Percentiles rank a stretch among this genome's conserved stretches.
Conservation (phyloP, 2,888 invertebrate species). For the Beris chalybata region DNA sequence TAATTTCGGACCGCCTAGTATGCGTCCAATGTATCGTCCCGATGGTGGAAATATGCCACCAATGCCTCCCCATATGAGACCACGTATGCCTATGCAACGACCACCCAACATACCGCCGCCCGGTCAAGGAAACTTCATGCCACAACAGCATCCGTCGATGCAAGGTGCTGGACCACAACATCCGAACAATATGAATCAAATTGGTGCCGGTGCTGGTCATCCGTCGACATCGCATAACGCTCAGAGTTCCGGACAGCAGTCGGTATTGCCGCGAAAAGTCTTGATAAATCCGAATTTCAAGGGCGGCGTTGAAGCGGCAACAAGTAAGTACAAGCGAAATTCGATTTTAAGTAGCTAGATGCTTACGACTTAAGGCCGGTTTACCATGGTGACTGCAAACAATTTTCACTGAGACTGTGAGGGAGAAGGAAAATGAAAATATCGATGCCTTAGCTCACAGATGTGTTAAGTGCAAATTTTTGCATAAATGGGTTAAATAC, state of each 20-base stretch:
- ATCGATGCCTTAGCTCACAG: too few species aligned
- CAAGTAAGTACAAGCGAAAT: slow-evolving; percentile 41
- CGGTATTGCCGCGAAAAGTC: slow-evolving; percentile 48
- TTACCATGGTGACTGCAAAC: too few species aligned
- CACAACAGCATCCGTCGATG: slow-evolving; percentile 12
- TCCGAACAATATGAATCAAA: slow-evolving; percentile 39
- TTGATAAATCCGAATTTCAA: slow-evolving; percentile 57
- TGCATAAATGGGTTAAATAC: too few species aligned
- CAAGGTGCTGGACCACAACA: slow-evolving; percentile 8
- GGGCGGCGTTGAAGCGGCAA: slow-evolving; percentile 57
- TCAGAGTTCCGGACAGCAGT: slow-evolving; percentile 9
- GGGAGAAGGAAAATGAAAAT: too few species aligned
- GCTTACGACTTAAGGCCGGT: too few species aligned
- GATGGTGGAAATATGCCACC: slow-evolving; percentile 13
- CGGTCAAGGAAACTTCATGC: slow-evolving; percentile 49
- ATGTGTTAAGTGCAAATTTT: too few species aligned
- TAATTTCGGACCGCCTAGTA: slow-evolving; percentile 27
- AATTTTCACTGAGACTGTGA: too few species aligned
- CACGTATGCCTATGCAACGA: slow-evolving; percentile 42
- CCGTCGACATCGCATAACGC: slow-evolving; percentile 45
- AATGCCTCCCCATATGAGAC: slow-evolving; percentile 38
- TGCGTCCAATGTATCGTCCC: slow-evolving; percentile 45
- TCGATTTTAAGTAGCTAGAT: too few species aligned
- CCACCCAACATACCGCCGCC: slow-evolving; percentile 60
- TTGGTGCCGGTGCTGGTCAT: not conserved